A percentile compares a stretch with the other conserved stretches of the same genome.
Conservation (phyloP, 2,888 invertebrate species). For the Lasiommata megera region DNA sequence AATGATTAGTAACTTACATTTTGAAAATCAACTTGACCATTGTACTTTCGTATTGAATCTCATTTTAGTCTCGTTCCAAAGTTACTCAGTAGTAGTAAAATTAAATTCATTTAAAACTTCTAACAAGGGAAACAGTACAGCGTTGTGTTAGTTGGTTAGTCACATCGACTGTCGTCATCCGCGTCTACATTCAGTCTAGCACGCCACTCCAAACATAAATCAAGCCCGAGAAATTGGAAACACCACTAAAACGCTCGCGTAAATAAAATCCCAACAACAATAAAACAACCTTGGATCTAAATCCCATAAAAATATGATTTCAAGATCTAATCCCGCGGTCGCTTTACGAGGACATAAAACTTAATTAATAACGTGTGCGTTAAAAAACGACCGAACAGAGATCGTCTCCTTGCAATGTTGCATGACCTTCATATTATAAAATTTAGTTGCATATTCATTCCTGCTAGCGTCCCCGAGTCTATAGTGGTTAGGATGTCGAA, state of each 20-base stretch:
- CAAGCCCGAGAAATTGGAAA: slow-evolving; percentile 71
- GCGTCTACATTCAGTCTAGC: slow-evolving; percentile 68
- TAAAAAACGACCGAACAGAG: neutral
- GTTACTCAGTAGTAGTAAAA: neutral
- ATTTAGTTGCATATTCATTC: neutral
- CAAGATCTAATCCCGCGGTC: slow-evolving; percentile 70
- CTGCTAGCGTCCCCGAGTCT: neutral
- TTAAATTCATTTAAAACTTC: neutral
- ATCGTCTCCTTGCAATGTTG: neutral
- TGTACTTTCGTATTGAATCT: too few relatives aligned
- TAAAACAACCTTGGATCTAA: slow-evolving; percentile 75
- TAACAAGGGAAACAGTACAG: slow-evolving; percentile 6
- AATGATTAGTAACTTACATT: too few relatives aligned
- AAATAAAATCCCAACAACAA: slow-evolving; percentile 60
- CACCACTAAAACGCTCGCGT: slow-evolving; percentile 59
- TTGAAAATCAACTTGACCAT: too few relatives aligned
- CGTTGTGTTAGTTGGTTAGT: slow-evolving; percentile 38
- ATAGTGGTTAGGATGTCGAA: too few relatives aligned
- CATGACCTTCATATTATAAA: neutral
- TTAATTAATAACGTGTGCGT: slow-evolving; percentile 63
- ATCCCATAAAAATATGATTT: slow-evolving; percentile 78
- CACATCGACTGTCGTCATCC: slow-evolving; percentile 26
- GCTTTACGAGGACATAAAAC: slow-evolving; percentile 76
- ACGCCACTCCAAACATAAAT: slow-evolving; percentile 60
- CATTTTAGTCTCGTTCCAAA: too few relatives aligned